Evolutionary conservation across 2,797 vertebrate species (phyloP), one percentile per base, ranked within the genome.

Genomic region (Borostomias antarcticus): DNA sequence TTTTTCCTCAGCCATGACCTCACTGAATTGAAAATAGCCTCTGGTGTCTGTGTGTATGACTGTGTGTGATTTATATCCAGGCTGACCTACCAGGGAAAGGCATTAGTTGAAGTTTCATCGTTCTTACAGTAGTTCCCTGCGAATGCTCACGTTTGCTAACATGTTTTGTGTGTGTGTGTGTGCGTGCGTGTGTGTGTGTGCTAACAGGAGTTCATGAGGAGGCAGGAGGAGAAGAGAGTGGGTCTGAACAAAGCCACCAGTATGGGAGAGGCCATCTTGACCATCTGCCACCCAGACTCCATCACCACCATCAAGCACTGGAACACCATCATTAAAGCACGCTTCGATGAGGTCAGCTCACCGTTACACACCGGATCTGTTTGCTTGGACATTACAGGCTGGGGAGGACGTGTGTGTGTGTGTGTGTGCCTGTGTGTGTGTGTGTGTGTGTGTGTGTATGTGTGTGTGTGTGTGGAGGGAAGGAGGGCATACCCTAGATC

Each of bases 251-350:
- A 96, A 88, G 96, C 96, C 7, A 93, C 92, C 68, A 84, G 90
- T 47, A 93, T 97, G 95, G 98, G 98, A 30, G 97, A 99, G 62
- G 92, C 94, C 5, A 94, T 99, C 73, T 82, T 99, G 80, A 88
- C 91, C 80, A 94, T 98, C 88, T 98, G 98, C 91, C 98, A 99
- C 82, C 97, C 97, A 15, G 98, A 99, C 84, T 98, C 96, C 37
- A 95, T 98, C 87, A 98, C 96, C 75, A 98, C 97, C 83, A 95
- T 99, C 85, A 99, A 99, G 82, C 96, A 99, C 92, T 99, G 98
- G 98, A 98, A 98, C 86, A 98, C 98, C 57, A 98, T 99, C 86
- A 99, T 99, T 89, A 95, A 94, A 91, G 97, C 98, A 43, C 94
- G 97, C 62, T 97, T 99, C 70, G 97, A 99, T 84, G 98, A 99